These are phyloP conservation scores for Nasua narica DNA, from an alignment of 2,797 vertebrate species.

Conservation along the genomic window DNA sequence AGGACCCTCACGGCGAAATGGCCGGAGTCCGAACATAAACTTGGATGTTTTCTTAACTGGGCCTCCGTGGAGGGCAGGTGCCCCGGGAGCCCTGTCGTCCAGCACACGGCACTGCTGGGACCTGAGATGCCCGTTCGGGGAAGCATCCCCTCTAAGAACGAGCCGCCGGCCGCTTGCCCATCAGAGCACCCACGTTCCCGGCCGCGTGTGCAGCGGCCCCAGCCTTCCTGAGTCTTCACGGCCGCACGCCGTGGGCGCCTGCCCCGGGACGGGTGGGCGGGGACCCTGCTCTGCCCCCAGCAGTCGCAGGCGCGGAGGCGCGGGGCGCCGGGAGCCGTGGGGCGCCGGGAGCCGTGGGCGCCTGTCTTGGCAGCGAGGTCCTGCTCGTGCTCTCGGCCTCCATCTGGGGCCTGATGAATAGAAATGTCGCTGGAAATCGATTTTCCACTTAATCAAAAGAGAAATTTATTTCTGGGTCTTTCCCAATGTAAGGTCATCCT, in stretches of 20 bases:
- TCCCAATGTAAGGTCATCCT: slow-evolving; percentile 23
- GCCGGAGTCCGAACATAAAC: background rate
- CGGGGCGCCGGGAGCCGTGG: accelerated
- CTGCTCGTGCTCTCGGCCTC: background rate
- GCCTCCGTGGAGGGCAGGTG: background rate
- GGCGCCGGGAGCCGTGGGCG: accelerated
- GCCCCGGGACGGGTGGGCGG: background rate
- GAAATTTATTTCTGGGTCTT: slow-evolving; percentile 37
- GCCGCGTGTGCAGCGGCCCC: background rate
- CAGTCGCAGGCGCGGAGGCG: accelerated
- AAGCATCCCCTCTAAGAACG: accelerated
- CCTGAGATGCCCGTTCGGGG: accelerated
- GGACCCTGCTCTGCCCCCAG: background rate
- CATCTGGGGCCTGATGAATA: background rate
- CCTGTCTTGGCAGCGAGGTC: accelerated
- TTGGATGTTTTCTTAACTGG: background rate
- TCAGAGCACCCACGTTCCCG: background rate
- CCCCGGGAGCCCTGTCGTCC: accelerated
- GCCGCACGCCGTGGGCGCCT: accelerated
- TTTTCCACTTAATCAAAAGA: slow-evolving; percentile 47
- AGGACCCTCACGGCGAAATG: background rate
- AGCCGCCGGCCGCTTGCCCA: accelerated
- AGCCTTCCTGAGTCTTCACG: background rate
- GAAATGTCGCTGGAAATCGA: slow-evolving; percentile 43
- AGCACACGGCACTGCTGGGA: accelerated